phyloP scores from a whole-genome alignment of 2,888 invertebrate genomes.

The Drosophila paranaensis region DNA sequence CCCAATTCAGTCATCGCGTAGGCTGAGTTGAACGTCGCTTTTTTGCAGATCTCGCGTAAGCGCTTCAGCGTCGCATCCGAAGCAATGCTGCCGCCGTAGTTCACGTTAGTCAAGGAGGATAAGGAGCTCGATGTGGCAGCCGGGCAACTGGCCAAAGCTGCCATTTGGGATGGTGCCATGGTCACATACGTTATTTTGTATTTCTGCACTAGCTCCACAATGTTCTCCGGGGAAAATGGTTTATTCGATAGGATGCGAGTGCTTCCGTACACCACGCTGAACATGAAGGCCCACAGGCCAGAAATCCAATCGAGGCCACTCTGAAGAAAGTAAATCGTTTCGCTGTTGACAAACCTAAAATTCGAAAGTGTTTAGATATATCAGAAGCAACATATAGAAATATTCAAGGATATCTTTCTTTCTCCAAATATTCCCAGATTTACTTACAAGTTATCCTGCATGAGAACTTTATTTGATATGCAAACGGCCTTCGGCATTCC shows the following conservation, averaged over 20 bases:
- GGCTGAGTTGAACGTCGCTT: slow-evolving; percentile 43
- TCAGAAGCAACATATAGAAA: too few species aligned
- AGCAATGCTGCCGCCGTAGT: slow-evolving; percentile 55
- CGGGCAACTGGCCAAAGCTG: slow-evolving; percentile 45
- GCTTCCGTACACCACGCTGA: slow-evolving; percentile 48
- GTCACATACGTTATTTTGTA: slow-evolving; percentile 59
- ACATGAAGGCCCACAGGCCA: slow-evolving; percentile 55
- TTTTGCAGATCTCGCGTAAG: slow-evolving; percentile 34
- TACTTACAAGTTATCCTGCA: slow-evolving; percentile 53
- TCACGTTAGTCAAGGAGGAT: slow-evolving; percentile 44
- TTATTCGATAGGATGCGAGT: slow-evolving; percentile 69
- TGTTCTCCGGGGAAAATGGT: slow-evolving; percentile 61
- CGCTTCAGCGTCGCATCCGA: slow-evolving; percentile 36
- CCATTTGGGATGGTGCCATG: slow-evolving; percentile 68
- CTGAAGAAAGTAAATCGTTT: slow-evolving; percentile 50
- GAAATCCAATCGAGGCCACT: slow-evolving; percentile 74
- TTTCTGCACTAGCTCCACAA: slow-evolving; percentile 63
- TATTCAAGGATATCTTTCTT: too few species aligned
- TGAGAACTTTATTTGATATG: slow-evolving; percentile 49
- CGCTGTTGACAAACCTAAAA: slow-evolving; percentile 46
- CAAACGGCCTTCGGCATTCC: slow-evolving; percentile 73
- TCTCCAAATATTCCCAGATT: background rate
- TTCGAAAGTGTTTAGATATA: background rate
- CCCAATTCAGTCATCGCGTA: slow-evolving; percentile 67
- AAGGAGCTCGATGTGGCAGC: slow-evolving; percentile 45